Evolutionary conservation across 2,797 vertebrate genomes (phyloP), one percentile per base, ranked within the genome.

Genomic region (Centroberyx gerrardi): DNA sequence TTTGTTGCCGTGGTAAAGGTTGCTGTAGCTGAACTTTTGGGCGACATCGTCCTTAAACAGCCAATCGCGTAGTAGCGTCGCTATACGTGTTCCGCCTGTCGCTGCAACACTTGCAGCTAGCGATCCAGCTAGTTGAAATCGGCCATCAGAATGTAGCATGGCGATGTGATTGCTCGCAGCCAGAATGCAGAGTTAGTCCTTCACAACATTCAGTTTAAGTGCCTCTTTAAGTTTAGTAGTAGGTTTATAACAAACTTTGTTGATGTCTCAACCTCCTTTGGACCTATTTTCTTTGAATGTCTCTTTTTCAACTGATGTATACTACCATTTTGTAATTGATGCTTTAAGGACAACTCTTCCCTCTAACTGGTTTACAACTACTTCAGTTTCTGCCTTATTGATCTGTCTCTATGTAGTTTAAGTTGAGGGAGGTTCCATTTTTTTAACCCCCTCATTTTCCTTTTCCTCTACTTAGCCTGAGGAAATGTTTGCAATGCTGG

Each of bases 151-250:
- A 66, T 68, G 66, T 80, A 74, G 65, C 82, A 56, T 5, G 31
- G 64, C 8, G 4, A 67, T 31, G 54, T 52, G 7, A 38, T 68
- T 28, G 7, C 51, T 29, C 3, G 42, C 28, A 15, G 22, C 29
- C 13, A 28, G 54, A 61, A 67, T 60, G 7, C 63, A 64, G 38
- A 59, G 60, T 53, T 29, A 10, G 82, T 79, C 61, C 84, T 81
- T 81, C 71, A 78, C 73, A 49, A 60, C 70, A 28, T 90, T 92
- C 78, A 55, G 87, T 90, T 90, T 13, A 93, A 94, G 93, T 94
- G 92, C 93, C 89, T 94, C 81, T 76, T 74, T 72, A 22, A 59
- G 82, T 92, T 88, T n/a, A 71, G 68, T 78, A 49, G 78, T 74
- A 64, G 62, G 68, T 68, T 78, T 70, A 27, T 72, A 65, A 77